Evolutionary conservation across 2,797 vertebrate genomes (phyloP), one percentile per base, ranked within the genome.

Genomic region (Micromesistius poutassou): DNA sequence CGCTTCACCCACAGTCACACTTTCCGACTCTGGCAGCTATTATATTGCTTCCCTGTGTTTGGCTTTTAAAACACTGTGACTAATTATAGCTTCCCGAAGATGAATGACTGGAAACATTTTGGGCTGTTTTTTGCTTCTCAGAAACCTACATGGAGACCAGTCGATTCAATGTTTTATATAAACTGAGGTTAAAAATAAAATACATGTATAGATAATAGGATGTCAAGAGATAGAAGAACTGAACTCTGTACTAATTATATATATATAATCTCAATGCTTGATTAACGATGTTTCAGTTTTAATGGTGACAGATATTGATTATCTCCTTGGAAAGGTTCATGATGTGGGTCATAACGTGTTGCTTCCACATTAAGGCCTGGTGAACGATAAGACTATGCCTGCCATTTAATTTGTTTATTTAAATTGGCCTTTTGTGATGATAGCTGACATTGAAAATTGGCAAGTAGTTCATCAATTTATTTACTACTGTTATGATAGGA

Each of bases 11-110:
- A 70, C 76, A 84, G 86, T 90, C 86, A 90, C 82, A 88, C 87
- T 91, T 92, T 91, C 87, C 85, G 31, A 87, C 77, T 71, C 83
- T 84, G 88, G 81, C 88, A 81, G 82, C 75, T 77, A 72, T 88
- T 81, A 79, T 72, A 80, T 74, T 14, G 79, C 79, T 78, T 85
- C 74, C 50, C 80, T 70, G 75, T 3, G 19, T 79, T 79, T 74
- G 79, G 77, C 80, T 84, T 79, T 71, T 76, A 62, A 76, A 79
- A 70, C 14, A 74, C 75, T 25, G 50, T 1, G 73, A 84, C 79
- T 87, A 87, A 89, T 86, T 88, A 88, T 79, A 84, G 78, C 38
- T 42, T 25, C 30, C 28, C 2, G n/a, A 25, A 73, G 72, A 46
- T 86, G 81, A 83, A 84, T 78, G 84, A 62, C 55, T 62, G 55